These are phyloP conservation scores for Tethea ocularis DNA, from an alignment of 2,888 invertebrate genomes.

Conservation along the genomic window DNA sequence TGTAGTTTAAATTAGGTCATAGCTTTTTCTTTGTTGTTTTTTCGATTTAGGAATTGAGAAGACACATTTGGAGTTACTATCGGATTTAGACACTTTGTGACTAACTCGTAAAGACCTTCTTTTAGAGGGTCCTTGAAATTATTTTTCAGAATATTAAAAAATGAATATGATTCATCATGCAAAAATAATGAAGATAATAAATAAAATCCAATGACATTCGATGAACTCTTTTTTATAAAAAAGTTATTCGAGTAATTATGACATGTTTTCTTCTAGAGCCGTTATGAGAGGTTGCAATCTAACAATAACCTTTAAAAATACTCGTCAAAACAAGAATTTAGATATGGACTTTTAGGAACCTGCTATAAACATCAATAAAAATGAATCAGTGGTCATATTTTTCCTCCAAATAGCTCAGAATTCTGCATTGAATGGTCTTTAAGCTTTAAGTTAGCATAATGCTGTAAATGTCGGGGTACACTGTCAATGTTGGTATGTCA, in stretches of 20 bases:
- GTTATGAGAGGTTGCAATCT: not conserved
- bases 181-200: too few relatives aligned
- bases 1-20: not conserved
- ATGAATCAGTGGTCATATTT: slow-evolving; percentile 32
- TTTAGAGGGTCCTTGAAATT: too few relatives aligned
- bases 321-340: not conserved
- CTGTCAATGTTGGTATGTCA: slow-evolving; percentile 61
- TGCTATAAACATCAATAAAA: slow-evolving; percentile 27
- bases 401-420: slow-evolving; percentile 28
- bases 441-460: slow-evolving; percentile 40
- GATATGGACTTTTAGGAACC: slow-evolving; percentile 13
- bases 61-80: not conserved
- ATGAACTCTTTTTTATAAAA: not conserved
- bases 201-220: not conserved
- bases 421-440: slow-evolving; percentile 32
- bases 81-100: too few relatives aligned
- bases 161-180: too few relatives aligned
- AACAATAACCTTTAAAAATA: not conserved
- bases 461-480: slow-evolving; percentile 53
- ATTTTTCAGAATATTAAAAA: too few relatives aligned
- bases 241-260: not conserved
- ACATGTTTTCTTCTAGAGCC: not conserved
- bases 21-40: not conserved
- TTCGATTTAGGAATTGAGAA: not conserved
- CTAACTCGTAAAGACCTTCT: too few relatives aligned